Base-by-base conservation (phyloP, 2,888 invertebrate species). In the Nomada lathburiana region DNA sequence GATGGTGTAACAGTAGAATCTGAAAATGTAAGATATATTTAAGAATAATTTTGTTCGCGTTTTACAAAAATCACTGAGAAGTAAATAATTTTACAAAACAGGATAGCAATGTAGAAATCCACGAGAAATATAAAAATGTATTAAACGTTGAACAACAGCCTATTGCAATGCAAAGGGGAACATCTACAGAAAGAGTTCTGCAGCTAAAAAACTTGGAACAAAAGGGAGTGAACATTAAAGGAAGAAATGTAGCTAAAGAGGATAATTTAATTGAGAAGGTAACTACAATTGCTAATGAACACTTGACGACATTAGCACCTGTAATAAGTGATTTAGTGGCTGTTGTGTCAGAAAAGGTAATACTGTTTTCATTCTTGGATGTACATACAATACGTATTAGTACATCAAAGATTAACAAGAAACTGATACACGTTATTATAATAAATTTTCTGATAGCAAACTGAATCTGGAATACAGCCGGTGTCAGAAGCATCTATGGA, bases 251-350 rank as follows among this genome's bases (percentile, higher is more conserved):
- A 18, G 42, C 64, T 9, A 76, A 86, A 16, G 86, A 84, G 18
- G 76, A 87, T 4, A 80, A 90, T 62, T 59, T 82, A 29, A 69
- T 65, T 26, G 80, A 83, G 62, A 86, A 79, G 59, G 84, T 79
- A 59, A 62, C 74, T 7, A 67, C 57, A 18, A 78, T 82, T 60
- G 76, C 79, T 5, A 77, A 92, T 29, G 85, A 91, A 75, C 87
- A 91, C 68, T 86, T 92, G 55, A 89, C 90, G 47, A 88, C 79
- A 76, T 84, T 93, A 29, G 89, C 92, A 20, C 93, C 92, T 52
- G 87, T 92, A 18, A 90, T 93, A 79, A 91, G 91, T 18, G 91
- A 92, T 80, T 86, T 93, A 16, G 89, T 93, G 85, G 84, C 89
- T 26, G 73, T 90, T 36, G 78, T 92, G n/a, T 83, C 89, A 72